Evolutionary conservation across 2,888 invertebrate genomes (phyloP), one percentile per base, ranked within the genome.

Genomic region (Hofmannophila pseudospretella): DNA sequence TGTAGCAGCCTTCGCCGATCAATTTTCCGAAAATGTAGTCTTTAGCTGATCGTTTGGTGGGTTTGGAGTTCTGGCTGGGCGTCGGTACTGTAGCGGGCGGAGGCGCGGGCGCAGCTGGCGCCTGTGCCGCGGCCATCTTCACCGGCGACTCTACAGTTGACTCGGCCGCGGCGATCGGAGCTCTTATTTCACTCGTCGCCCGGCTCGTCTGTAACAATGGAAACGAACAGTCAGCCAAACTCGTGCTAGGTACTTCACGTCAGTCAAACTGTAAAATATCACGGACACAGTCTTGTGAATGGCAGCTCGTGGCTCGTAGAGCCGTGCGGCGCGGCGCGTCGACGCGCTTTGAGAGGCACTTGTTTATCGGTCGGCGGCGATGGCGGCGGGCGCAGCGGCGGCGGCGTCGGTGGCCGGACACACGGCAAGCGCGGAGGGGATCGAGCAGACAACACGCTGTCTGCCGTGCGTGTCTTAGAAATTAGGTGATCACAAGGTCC

Each of bases 1-100:
- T 98, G 78, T 96, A 99, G 72, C 98, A 97, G 48, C 99, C 99
- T 79, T 99, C 98, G 47, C 99, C 99, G 58, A 99, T 94, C 45
- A 95, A 90, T 88, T 96, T 96, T 40, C 97, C 96, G 86, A 99
- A 99, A 62, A 95, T 93, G 75, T 95, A 99, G 84, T 99, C 98
- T 67, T 93, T 92, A 37, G 96, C 91, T 11, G 91, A 91, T 58
- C 92, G 89, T 69, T 94, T 95, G 33, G 89, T 81, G 31, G 89
- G 69, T 45, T 62, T 73, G 49, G 64, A 62, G 45, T 81, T 56
- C 61, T 86, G 70, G 64, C 71, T 77, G 34, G 82, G 69, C 19
- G 82, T 77, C 25, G 81, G 80, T 36, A 82, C 75, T n/a, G 87
- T 61, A 27, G 78, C 60, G 33, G 69, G 71, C 20, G 86, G 69